Conservation (phyloP, 1,140 invertebrate species). For the Neodiprion lecontei region DNA sequence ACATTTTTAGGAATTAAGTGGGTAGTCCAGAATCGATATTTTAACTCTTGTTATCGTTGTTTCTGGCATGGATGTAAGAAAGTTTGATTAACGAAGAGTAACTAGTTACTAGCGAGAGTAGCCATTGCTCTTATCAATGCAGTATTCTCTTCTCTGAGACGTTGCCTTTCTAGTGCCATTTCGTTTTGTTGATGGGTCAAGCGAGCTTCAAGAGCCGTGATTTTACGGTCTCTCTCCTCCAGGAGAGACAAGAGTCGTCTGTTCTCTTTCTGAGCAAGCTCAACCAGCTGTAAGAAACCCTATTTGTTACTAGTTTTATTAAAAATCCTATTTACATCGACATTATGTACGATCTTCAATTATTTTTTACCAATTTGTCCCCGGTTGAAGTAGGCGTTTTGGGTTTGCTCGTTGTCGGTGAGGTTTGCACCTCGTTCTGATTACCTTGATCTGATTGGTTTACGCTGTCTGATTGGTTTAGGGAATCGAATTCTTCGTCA, state of each 20-base stretch:
- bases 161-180: constrained; percentile 60
- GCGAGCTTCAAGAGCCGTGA: constrained; percentile 61
- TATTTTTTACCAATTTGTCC: constrained; percentile 37
- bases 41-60: too few species aligned
- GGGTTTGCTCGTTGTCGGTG: constrained; percentile 33
- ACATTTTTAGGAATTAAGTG: not conserved
- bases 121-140: constrained; percentile 64
- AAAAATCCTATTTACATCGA: not conserved
- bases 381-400: constrained; percentile 54
- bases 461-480: constrained; percentile 55
- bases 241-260: constrained; percentile 61
- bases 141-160: constrained; percentile 62
- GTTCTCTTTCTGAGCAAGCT: constrained; percentile 66
- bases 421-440: constrained; percentile 39
- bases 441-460: constrained; percentile 46
- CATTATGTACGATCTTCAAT: not conserved
- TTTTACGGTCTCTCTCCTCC: constrained; percentile 65
- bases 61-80: too few species aligned
- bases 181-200: constrained; percentile 55
- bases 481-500: constrained; percentile 64
- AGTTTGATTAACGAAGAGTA: not conserved
- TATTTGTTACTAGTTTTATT: not conserved
- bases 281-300: constrained; percentile 52
- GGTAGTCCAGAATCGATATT: not conserved
- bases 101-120: constrained; percentile 52